These are phyloP conservation scores for Listronotus oregonensis DNA, from an alignment of 1,140 invertebrate genomes.

Conservation along the genomic window DNA sequence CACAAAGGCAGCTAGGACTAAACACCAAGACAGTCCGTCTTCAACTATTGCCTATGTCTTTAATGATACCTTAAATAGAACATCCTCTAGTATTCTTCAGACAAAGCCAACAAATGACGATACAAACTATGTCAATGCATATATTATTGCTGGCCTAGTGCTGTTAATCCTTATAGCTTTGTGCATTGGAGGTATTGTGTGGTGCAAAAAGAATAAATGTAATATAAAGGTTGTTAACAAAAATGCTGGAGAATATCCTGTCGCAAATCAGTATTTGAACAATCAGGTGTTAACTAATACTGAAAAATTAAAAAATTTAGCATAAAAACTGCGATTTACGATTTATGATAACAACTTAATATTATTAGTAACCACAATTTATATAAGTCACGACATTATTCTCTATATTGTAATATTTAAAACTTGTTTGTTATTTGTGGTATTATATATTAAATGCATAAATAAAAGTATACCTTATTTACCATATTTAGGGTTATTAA, in stretches of 20 bases:
- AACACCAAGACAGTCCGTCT: too few species aligned
- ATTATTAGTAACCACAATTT: background rate
- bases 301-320: conserved; percentile 17
- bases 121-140: conserved; percentile 4
- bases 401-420: too few species aligned
- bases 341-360: background rate
- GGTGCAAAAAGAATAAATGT: conserved; percentile 18
- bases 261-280: conserved; percentile 4
- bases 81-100: background rate
- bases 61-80: background rate
- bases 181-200: conserved; percentile 14
- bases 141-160: conserved; percentile 7
- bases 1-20: too few species aligned
- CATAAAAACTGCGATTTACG: conserved; percentile 11
- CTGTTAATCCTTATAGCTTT: conserved; percentile 7
- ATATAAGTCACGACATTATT: too few species aligned
- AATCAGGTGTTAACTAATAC: background rate
- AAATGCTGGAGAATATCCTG: conserved; percentile 15
- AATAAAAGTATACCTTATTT: too few species aligned
- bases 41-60: background rate
- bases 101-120: background rate
- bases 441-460: too few species aligned
- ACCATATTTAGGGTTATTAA: too few species aligned
- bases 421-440: too few species aligned
- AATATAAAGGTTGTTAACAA: conserved; percentile 13